Evolutionary conservation across 1,140 invertebrate genomes (phyloP).

Genomic region (Halictus rubicundus): DNA sequence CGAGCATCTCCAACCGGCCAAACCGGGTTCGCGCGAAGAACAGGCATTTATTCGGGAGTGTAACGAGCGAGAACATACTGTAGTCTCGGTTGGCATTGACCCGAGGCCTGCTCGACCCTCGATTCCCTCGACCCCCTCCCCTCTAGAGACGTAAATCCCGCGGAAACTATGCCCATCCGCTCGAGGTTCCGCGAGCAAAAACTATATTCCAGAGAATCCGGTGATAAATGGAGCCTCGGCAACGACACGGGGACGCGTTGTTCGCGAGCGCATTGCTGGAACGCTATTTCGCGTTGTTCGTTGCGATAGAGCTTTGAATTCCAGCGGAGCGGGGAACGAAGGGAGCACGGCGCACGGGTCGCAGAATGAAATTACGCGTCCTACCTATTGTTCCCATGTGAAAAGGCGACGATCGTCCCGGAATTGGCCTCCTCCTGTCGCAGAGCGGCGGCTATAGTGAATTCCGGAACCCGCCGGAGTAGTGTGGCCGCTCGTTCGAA

Average conservation of each 20-base stretch:
- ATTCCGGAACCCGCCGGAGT: conserved; percentile 87
- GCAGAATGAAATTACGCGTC: conserved; percentile 21
- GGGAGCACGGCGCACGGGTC: too few relatives aligned
- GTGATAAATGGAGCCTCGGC: not conserved
- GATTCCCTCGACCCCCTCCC: too few relatives aligned
- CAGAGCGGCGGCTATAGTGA: conserved; percentile 89
- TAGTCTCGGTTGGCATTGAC: not conserved
- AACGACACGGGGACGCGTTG: not conserved
- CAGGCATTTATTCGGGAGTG: too few relatives aligned
- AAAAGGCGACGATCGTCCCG: conserved; percentile 91
- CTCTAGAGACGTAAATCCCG: too few relatives aligned
- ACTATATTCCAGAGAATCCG: not conserved
- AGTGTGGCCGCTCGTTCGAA: conserved; percentile 85
- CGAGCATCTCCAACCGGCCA: not conserved
- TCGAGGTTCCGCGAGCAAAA: too few relatives aligned
- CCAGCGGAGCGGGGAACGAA: not conserved
- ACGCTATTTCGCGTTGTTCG: too few relatives aligned
- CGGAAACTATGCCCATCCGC: not conserved
- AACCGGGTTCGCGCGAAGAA: not conserved
- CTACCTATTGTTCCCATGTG: conserved; percentile 87
- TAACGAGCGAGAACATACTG: too few relatives aligned
- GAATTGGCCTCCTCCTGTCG: conserved; percentile 90
- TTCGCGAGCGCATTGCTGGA: not conserved
- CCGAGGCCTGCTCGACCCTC: not conserved
- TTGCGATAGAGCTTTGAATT: not conserved